A percentile compares a stretch with the other conserved stretches of the same genome.
phyloP scores from a whole-genome alignment of 2,888 invertebrate species.

The Ormia ochracea region DNA sequence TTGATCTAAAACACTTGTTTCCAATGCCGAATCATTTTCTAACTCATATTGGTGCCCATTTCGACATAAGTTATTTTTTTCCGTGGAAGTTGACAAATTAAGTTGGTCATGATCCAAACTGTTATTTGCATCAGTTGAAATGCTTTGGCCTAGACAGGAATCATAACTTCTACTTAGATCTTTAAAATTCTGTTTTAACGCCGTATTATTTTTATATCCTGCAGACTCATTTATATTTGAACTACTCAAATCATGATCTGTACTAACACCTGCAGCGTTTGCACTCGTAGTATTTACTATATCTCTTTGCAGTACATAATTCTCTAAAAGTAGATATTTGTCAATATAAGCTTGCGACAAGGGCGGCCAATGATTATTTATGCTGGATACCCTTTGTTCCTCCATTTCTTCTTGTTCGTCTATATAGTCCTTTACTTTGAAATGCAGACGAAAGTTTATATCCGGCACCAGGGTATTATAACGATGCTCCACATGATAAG shows the following conservation, averaged over 20 bases:
- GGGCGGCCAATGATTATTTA: constrained; percentile 65
- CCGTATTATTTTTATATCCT: background rate
- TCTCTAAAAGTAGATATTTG: constrained; percentile 72
- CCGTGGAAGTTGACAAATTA: background rate
- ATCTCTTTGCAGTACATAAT: constrained; percentile 61
- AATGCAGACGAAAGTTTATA: constrained; percentile 70
- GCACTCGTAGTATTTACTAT: constrained; percentile 17
- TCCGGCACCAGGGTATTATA: constrained; percentile 74
- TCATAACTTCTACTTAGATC: background rate
- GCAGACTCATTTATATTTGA: background rate
- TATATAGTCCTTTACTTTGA: constrained; percentile 74
- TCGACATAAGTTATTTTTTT: background rate
- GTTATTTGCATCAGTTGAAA: constrained; percentile 19
- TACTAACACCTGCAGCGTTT: background rate
- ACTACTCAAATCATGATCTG: background rate
- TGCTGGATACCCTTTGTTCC: constrained; percentile 11
- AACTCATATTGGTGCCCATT: background rate
- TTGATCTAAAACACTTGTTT: constrained; percentile 53
- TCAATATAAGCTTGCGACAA: constrained; percentile 70
- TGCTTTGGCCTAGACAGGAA: constrained; percentile 40
- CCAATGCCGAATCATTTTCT: constrained; percentile 58
- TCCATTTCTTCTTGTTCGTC: constrained; percentile 65
- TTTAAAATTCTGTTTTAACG: background rate
- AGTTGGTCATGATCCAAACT: constrained; percentile 1
- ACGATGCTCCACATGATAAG: constrained; percentile 74